Base-by-base conservation (phyloP, 1,140 invertebrate genomes). In the Periplaneta americana region DNA sequence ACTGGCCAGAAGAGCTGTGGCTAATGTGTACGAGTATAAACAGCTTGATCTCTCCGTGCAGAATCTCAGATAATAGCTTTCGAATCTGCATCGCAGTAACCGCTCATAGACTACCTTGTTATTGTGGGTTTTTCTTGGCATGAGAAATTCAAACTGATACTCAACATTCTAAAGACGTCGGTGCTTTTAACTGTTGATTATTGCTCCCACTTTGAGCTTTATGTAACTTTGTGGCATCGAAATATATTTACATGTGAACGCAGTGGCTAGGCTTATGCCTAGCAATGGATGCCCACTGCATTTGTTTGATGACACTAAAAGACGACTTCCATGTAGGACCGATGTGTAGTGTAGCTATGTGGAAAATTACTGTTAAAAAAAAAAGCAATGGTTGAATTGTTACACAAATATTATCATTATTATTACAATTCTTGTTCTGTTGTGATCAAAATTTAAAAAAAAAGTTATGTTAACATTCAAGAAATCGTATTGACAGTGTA, bases 401-500 rank as follows among this genome's bases (percentile, higher is more conserved):
- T 66, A 66, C 11, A 3, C 6, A 66, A n/a, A n/a, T n/a, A 28
- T 66, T 66, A 66, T 66, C 22, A 66, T 66, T 66, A 66, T 28
- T 48, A 9, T n/a, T n/a, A n/a, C n/a, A n/a, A n/a, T n/a, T n/a
- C n/a, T 66, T 66, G 28, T 66, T 57, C 48, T 66, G 48, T 66
- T 28, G 13, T 66, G 48, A 66, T n/a, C 22, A 66, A 66, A 4
- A 66, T 66, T 66, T 28, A 28, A 28, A n/a, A n/a, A n/a, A n/a
- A n/a, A n/a, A n/a, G 22, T 28, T 66, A 6, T 28, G 22, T 28
- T 39, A 9, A 75, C 8, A 78, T 78, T 34, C 8, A 78, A 28
- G 5, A 36, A 78, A 36, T 78, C 37, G 34, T 78, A 34, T 78
- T 78, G 76, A 78, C 76, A 78, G 76, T 78, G 76, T 78, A 34